These are phyloP conservation scores for Rhabdomys dilectus DNA, from an alignment of 2,113 vertebrate genomes.

Conservation along the genomic window DNA sequence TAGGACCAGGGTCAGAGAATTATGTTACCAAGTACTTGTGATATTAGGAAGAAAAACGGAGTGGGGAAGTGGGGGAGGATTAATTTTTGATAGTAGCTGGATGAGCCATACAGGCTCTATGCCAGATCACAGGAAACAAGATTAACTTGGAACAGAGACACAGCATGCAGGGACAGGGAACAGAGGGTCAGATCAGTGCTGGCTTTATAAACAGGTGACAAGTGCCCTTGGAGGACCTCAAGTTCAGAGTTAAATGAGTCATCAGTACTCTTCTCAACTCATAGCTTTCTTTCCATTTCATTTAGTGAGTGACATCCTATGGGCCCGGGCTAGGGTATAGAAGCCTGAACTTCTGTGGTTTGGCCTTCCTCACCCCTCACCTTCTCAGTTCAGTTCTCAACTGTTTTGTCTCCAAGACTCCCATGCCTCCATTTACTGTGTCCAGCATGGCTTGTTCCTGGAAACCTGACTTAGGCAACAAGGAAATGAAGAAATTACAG, in stretches of 20 bases:
- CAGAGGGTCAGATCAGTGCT: neutral
- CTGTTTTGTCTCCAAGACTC: neutral
- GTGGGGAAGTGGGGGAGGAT: neutral
- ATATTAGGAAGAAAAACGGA: neutral
- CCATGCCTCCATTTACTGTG: neutral
- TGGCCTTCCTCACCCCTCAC: neutral
- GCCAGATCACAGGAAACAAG: neutral
- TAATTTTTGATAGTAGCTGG: neutral
- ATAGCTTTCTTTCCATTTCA: neutral
- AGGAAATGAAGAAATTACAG: neutral
- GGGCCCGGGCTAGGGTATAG: no score
- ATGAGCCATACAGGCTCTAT: neutral
- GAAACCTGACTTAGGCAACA: neutral
- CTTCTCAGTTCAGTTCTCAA: neutral
- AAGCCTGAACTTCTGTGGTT: neutral
- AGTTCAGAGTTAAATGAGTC: neutral
- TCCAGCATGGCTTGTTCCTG: neutral
- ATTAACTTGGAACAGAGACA: neutral
- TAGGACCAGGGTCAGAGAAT: neutral
- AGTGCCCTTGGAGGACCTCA: neutral
- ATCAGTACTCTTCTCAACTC: neutral
- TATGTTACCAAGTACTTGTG: neutral
- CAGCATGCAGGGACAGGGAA: fast-evolving
- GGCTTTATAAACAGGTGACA: neutral
- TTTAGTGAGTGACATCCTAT: neutral